Percentiles rank a stretch among this genome's conserved stretches.
Conservation (phyloP, 2,113 vertebrate species). For the Trichechus manatus region DNA sequence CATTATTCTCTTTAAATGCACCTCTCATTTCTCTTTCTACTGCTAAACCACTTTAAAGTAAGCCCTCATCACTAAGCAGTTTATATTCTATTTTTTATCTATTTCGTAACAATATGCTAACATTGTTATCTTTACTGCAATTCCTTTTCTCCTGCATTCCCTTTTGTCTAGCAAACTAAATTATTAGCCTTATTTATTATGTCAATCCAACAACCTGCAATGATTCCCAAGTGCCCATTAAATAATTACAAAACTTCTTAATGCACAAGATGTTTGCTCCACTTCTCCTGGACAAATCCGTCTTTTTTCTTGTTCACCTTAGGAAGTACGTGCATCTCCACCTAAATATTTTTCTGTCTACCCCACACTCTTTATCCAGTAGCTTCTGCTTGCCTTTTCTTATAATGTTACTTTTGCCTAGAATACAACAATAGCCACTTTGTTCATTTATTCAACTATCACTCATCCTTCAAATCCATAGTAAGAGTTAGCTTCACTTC, state of each 20-base stretch:
- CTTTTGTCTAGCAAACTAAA: not conserved
- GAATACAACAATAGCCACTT: not conserved
- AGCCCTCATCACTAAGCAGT: not conserved
- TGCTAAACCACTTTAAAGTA: not conserved
- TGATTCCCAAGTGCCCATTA: not conserved
- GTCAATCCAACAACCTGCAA: not conserved
- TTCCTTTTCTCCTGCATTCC: not conserved
- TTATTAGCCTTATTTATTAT: not conserved
- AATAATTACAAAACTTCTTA: not conserved
- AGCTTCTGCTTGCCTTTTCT: not conserved
- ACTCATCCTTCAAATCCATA: not conserved
- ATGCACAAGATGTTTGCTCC: accelerated
- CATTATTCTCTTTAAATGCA: not conserved
- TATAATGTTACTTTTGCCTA: not conserved
- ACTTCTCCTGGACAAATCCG: not conserved
- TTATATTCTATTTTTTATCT: not conserved
- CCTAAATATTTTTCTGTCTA: not conserved
- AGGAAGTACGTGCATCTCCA: not conserved
- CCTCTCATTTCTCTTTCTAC: not conserved
- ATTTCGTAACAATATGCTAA: not conserved
- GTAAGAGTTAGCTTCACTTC: not conserved
- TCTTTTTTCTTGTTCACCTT: not conserved
- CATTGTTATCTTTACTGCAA: not conserved
- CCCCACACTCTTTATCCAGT: not conserved
- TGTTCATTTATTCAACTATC: not conserved